Base-by-base conservation (phyloP, 1,140 invertebrate genomes). In the Belonocnema kinseyi region DNA sequence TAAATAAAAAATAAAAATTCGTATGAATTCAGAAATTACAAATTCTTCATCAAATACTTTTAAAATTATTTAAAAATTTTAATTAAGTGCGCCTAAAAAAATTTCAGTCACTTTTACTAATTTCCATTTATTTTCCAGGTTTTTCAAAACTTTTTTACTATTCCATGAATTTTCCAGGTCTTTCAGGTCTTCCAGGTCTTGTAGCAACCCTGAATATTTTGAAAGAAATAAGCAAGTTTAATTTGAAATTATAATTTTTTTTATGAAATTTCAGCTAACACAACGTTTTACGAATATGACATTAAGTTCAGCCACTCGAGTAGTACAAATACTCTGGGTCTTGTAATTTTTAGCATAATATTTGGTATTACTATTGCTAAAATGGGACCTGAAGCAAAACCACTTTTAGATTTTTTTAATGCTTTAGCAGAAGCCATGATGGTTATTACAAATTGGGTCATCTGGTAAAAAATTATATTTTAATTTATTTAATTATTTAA, bases 271-370 rank as follows among this genome's bases (percentile, higher is more conserved):
- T 46, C 14, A 66, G 61, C 40, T 66, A 11, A 46, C 7, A 40
- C 61, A 8, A n/a, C 61, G 16, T 14, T 66, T 10, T 66, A 66
- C 33, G 61, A 66, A 14, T 76, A 50, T 52, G 58, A 66, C 3
- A 71, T 66, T 50, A 50, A 33, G n/a, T 50, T 53, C 16, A 77
- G 56, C 72, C 87, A 89, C 77, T 85, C 82, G 7, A 75, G 85
- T 50, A 92, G 92, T 33, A 93, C 93, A 13, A 94, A 94, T 81
- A 93, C 94, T 14, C 83, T 94, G 77, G 94, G 94, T 12, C 83
- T 94, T 12, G 93, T 94, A 7, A 91, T 92, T 40, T 93, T 93
- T 77, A 92, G 93, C 53, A 86, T 93, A 40, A 82, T 92, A 51
- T 75, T 94, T 11, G 93, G 94, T 51, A 80, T 94, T 26, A 91